phyloP scores from a whole-genome alignment of 2,888 invertebrate genomes.

The Rhamnusium bicolor region DNA sequence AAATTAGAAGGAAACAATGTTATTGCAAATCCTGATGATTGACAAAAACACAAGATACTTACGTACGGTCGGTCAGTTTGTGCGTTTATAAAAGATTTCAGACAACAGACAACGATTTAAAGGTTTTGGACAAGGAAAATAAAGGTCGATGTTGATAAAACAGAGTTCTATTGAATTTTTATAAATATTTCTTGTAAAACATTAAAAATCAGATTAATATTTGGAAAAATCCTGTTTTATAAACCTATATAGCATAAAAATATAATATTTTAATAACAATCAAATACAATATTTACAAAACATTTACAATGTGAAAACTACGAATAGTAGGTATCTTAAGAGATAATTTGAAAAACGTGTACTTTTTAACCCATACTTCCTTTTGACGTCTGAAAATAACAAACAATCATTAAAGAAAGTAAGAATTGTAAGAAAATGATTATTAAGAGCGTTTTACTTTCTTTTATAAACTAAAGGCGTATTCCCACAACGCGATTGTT shows the following conservation, averaged over 20 bases:
- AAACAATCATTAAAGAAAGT: constrained; percentile 3
- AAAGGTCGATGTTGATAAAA: constrained; percentile 10
- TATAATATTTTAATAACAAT: not conserved
- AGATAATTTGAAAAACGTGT: constrained; percentile 13
- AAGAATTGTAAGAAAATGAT: too few relatives aligned
- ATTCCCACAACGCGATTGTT: too few relatives aligned
- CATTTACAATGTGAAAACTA: constrained; percentile 15
- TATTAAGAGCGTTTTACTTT: too few relatives aligned
- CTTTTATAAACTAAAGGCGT: too few relatives aligned
- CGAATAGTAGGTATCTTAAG: not conserved
- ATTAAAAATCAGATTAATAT: not conserved
- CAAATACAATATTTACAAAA: constrained; percentile 39
- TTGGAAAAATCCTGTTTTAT: too few relatives aligned
- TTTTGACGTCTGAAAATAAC: constrained; percentile 53
- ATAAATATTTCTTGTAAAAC: constrained; percentile 6
- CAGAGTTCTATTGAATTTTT: constrained; percentile 16
- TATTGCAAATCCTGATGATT: too few relatives aligned
- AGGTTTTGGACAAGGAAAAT: not conserved
- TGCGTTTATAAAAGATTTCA: too few relatives aligned
- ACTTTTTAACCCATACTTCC: constrained; percentile 49
- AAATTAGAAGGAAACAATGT: not conserved
- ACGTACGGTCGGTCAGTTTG: too few relatives aligned
- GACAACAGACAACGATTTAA: too few relatives aligned
- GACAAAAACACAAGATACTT: too few relatives aligned
- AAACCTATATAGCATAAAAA: not conserved